Evolutionary conservation across 1,140 invertebrate genomes (phyloP).

Genomic region (Drosophila busckii): DNA sequence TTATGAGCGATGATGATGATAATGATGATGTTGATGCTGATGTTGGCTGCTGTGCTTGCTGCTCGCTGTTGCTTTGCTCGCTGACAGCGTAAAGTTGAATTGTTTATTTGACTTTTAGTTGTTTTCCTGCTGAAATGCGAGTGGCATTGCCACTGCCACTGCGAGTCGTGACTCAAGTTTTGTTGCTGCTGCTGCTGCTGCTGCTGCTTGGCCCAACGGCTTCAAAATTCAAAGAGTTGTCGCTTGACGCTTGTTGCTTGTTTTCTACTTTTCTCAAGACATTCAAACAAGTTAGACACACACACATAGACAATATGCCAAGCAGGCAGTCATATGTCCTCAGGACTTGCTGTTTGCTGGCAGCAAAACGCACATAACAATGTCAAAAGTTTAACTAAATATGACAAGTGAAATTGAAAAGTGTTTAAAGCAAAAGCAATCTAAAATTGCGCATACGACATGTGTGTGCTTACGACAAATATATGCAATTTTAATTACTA

Average conservation of each 20-base stretch:
- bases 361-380: no score
- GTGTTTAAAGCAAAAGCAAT: no score
- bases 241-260: constrained; percentile 1
- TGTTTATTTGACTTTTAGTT: constrained; percentile 77
- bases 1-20: constrained; percentile 73
- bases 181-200: not conserved
- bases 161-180: constrained; percentile 25
- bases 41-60: not conserved
- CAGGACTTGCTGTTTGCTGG: not conserved
- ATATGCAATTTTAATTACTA: no score
- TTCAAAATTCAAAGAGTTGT: constrained; percentile 4
- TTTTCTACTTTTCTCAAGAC: not conserved
- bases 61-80: constrained; percentile 10
- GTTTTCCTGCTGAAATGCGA: constrained; percentile 67
- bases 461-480: no score
- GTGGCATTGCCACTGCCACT: constrained; percentile 17
- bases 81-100: constrained; percentile 75
- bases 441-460: no score
- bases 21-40: constrained; percentile 11
- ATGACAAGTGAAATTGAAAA: no score
- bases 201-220: not conserved
- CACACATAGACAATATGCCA: not conserved
- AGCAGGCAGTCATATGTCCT: not conserved
- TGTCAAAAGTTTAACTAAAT: no score
- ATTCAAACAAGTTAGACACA: constrained; percentile 5